These are phyloP conservation scores for Hanleya hanleyi DNA, from an alignment of 2,888 invertebrate genomes.

Conservation along the genomic window DNA sequence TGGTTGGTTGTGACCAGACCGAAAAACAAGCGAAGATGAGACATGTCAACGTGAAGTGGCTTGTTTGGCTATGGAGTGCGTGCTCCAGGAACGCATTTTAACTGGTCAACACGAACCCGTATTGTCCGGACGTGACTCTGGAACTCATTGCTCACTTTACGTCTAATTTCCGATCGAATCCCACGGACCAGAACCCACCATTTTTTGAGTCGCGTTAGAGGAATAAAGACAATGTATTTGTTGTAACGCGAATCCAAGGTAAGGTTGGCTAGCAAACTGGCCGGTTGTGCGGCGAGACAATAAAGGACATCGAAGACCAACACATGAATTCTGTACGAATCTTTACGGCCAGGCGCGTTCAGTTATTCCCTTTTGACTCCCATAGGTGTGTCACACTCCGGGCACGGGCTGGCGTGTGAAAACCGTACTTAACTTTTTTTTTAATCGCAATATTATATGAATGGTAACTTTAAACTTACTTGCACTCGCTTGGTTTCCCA, in stretches of 20 bases:
- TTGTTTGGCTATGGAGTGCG: too few relatives aligned
- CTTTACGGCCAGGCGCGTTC: too few relatives aligned
- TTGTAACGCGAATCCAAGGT: background rate
- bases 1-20: too few relatives aligned
- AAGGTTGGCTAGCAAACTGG: background rate
- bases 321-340: background rate
- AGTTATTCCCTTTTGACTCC: background rate
- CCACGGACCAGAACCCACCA: background rate
- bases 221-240: conserved; percentile 4
- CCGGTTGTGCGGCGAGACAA: background rate
- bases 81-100: too few relatives aligned
- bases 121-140: background rate
- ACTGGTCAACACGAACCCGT: conserved; percentile 1
- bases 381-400: background rate
- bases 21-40: too few relatives aligned
- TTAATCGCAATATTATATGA: background rate
- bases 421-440: background rate
- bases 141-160: background rate
- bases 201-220: background rate
- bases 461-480: conserved; percentile 81
- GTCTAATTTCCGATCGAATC: conserved; percentile 7
- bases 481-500: conserved; percentile 94
- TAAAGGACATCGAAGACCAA: background rate
- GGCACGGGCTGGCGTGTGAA: background rate
- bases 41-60: too few relatives aligned